phyloP scores from a whole-genome alignment of 2,113 vertebrate species.

The Chunga burmeisteri region DNA sequence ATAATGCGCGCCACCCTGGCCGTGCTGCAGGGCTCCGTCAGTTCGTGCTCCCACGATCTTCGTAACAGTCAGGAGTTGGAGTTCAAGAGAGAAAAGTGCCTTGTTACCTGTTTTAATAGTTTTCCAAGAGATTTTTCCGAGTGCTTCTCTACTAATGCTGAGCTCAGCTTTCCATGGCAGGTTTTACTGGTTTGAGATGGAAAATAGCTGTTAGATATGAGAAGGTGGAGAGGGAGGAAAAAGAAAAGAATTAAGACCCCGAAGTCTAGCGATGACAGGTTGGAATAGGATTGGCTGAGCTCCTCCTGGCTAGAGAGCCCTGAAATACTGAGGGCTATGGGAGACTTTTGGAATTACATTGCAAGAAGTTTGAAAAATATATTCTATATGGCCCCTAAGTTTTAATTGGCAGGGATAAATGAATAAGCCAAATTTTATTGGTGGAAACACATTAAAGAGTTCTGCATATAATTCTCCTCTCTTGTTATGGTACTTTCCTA shows the following conservation, averaged over 20 bases:
- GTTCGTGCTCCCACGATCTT: rapidly evolving
- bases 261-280: neutral
- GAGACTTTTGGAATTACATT: neutral
- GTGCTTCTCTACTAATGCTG: neutral
- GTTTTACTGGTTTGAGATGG: neutral
- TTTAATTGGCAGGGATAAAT: neutral
- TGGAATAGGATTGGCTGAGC: neutral
- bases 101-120: neutral
- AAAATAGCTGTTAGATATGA: constrained; percentile 7
- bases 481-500: neutral
- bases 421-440: neutral
- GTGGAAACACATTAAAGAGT: neutral
- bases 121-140: neutral
- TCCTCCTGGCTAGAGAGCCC: neutral
- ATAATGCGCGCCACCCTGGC: rapidly evolving
- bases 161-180: neutral
- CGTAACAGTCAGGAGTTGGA: rapidly evolving
- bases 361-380: neutral
- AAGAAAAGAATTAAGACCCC: neutral
- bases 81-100: neutral
- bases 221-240: neutral
- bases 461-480: neutral
- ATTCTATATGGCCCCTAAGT: neutral
- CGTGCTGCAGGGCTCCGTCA: neutral
- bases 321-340: neutral